Evolutionary conservation across 2,888 invertebrate genomes (phyloP).

Genomic region (Cosmia trapezina): DNA sequence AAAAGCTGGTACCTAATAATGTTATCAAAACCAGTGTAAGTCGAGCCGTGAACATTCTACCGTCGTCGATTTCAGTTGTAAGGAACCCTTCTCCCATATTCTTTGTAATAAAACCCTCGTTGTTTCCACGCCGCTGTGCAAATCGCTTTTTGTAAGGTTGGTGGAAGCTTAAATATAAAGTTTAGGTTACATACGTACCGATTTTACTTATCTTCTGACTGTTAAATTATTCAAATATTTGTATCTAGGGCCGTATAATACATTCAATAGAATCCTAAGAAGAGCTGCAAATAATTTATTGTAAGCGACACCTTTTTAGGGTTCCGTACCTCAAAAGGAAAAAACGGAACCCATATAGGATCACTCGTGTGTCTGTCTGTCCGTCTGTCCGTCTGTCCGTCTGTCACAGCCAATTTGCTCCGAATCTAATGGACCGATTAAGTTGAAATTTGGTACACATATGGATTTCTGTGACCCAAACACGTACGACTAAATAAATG

Average conservation of each 20-base stretch:
- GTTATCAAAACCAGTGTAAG: background rate
- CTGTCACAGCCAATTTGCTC: too few relatives aligned
- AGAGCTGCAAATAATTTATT: background rate
- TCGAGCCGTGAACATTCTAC: slow-evolving; percentile 23
- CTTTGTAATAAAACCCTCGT: slow-evolving; percentile 49
- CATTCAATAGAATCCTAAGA: background rate
- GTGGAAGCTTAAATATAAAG: background rate
- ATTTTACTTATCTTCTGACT: background rate
- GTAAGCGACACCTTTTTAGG: background rate
- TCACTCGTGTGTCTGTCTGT: too few relatives aligned
- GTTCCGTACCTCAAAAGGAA: too few relatives aligned
- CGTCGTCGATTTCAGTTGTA: slow-evolving; percentile 7
- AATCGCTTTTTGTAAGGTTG: slow-evolving; percentile 32
- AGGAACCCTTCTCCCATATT: slow-evolving; percentile 24
- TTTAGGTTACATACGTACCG: slow-evolving; percentile 1
- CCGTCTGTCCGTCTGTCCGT: too few relatives aligned
- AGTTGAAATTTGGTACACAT: too few relatives aligned
- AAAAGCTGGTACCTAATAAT: background rate
- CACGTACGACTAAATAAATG: too few relatives aligned
- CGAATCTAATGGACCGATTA: too few relatives aligned
- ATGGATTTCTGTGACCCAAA: too few relatives aligned
- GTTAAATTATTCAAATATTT: background rate
- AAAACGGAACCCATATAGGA: too few relatives aligned
- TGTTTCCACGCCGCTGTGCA: slow-evolving; percentile 37
- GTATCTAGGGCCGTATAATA: too few relatives aligned